A percentile compares a stretch with the other conserved stretches of the same genome.
These are phyloP conservation scores for Dicycla oo DNA, from an alignment of 2,888 invertebrate species.

Conservation along the genomic window DNA sequence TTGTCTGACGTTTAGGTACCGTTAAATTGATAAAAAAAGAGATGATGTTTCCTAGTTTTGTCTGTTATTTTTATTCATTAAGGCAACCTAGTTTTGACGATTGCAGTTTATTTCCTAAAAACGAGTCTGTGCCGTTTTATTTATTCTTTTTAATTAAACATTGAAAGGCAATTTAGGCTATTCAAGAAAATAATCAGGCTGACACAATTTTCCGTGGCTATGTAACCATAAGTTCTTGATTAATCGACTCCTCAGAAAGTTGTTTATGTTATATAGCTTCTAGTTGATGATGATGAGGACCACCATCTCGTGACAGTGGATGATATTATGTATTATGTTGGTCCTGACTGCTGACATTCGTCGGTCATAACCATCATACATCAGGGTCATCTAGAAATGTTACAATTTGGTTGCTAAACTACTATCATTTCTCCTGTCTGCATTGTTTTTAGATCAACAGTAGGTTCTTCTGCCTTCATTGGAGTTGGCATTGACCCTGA, in stretches of 20 bases:
- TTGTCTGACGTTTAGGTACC: conserved; percentile 15
- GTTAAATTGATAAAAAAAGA: conserved; percentile 17
- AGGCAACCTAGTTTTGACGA: conserved; percentile 25
- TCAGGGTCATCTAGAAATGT: background rate
- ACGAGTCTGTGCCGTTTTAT: conserved; percentile 27
- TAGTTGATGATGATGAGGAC: background rate
- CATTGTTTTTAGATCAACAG: background rate
- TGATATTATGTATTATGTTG: background rate
- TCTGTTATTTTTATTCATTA: conserved; percentile 41
- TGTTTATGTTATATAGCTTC: background rate
- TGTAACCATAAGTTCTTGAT: background rate
- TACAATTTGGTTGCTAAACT: background rate
- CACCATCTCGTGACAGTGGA: background rate
- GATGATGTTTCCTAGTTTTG: conserved; percentile 30
- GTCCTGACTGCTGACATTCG: background rate
- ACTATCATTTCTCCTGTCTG: background rate
- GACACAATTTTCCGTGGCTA: conserved; percentile 2
- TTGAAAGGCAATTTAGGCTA: conserved; percentile 5
- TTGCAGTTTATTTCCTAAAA: conserved; percentile 37
- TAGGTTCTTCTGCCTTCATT: background rate
- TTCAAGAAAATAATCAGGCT: conserved; percentile 1
- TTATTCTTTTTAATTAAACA: conserved; percentile 22
- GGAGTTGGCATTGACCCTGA: background rate
- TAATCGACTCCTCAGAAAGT: background rate
- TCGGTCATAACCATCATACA: background rate